Evolutionary conservation across 2,888 invertebrate species (phyloP).

Genomic region (Macropis europaea): DNA sequence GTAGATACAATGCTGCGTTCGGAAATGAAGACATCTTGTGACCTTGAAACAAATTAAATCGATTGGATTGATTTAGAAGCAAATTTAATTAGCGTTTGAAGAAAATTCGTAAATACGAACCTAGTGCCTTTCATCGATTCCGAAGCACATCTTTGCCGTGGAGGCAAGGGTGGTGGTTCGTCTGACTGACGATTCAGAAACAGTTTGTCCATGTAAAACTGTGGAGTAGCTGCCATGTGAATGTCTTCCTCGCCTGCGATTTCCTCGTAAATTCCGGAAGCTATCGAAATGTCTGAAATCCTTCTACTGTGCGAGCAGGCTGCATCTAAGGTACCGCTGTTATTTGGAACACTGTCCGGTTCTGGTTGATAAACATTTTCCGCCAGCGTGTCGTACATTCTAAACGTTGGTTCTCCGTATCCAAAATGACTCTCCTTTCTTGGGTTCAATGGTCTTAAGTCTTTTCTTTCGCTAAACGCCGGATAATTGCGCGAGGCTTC

Average conservation of each 20-base stretch:
- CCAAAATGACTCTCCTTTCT: slow-evolving; percentile 53
- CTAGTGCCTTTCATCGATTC: slow-evolving; percentile 66
- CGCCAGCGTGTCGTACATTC: slow-evolving; percentile 54
- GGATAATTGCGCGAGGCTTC: slow-evolving; percentile 43
- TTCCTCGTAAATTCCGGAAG: slow-evolving; percentile 87
- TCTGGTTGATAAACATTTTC: slow-evolving; percentile 75
- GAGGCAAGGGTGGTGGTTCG: slow-evolving; percentile 81
- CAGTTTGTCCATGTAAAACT: slow-evolving; percentile 76
- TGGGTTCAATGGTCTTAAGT: not conserved
- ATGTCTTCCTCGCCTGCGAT: slow-evolving; percentile 80
- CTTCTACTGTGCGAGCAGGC: slow-evolving; percentile 79
- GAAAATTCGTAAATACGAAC: slow-evolving; percentile 36
- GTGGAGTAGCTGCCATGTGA: slow-evolving; percentile 48
- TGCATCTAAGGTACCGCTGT: slow-evolving; percentile 60
- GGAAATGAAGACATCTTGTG: not conserved
- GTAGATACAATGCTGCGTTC: not conserved
- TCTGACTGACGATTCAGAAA: slow-evolving; percentile 61
- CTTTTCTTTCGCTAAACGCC: not conserved
- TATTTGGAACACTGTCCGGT: slow-evolving; percentile 60
- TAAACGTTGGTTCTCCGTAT: slow-evolving; percentile 24
- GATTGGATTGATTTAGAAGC: too few species aligned
- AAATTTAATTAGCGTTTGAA: too few species aligned
- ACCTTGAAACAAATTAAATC: slow-evolving; percentile 5
- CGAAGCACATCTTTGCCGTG: slow-evolving; percentile 74
- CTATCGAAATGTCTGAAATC: slow-evolving; percentile 83